Conservation (phyloP, 2,797 vertebrate genomes). For the Cynopterus sphinx region DNA sequence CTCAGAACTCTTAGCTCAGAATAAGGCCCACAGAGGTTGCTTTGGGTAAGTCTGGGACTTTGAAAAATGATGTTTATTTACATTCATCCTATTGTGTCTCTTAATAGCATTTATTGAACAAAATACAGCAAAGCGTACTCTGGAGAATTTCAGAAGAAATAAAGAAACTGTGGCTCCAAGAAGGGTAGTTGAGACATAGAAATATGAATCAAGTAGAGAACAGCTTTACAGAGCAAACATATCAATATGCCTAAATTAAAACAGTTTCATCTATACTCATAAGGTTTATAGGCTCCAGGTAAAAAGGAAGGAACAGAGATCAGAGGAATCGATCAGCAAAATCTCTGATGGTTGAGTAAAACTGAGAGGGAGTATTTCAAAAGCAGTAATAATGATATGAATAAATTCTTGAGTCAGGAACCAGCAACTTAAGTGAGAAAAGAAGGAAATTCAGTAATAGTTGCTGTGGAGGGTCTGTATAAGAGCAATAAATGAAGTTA, state of each 20-base stretch:
- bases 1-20: neutral
- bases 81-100: conserved; percentile 15
- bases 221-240: neutral
- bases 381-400: neutral
- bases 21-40: neutral
- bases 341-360: neutral
- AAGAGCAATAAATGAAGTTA: neutral
- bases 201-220: neutral
- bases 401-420: neutral
- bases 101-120: conserved; percentile 1
- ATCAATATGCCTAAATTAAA: neutral
- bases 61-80: conserved; percentile 40
- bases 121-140: neutral
- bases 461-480: neutral
- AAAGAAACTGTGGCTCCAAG: neutral
- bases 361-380: neutral
- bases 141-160: neutral
- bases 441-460: neutral
- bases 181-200: neutral
- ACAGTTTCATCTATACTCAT: neutral
- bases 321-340: neutral
- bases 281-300: neutral
- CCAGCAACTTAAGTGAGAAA: neutral
- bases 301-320: neutral
- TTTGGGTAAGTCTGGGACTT: neutral